phyloP scores from a whole-genome alignment of 2,888 invertebrate species.

The Macropis europaea region DNA sequence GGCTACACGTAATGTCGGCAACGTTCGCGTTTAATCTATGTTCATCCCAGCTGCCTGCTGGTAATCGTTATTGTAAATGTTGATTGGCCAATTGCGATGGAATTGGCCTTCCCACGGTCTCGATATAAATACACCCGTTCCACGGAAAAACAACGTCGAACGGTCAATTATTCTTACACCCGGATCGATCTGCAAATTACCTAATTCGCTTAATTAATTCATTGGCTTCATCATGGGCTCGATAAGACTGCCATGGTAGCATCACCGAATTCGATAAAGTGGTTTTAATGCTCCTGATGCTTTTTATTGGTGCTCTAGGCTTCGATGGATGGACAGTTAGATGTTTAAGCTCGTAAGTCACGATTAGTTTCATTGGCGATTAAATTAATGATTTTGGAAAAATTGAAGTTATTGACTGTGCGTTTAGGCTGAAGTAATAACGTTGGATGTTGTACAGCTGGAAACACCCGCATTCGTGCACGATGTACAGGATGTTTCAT shows the following conservation, averaged over 20 bases:
- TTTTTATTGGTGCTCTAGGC: too few relatives aligned
- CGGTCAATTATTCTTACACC: constrained; percentile 60
- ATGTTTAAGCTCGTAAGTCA: too few relatives aligned
- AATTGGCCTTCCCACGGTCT: constrained; percentile 57
- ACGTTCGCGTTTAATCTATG: constrained; percentile 22
- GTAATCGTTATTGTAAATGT: constrained; percentile 59
- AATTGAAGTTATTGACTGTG: too few relatives aligned
- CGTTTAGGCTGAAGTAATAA: too few relatives aligned
- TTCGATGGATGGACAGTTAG: too few relatives aligned
- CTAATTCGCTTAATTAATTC: constrained; percentile 78
- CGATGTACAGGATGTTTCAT: too few relatives aligned
- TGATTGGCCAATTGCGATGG: constrained; percentile 68
- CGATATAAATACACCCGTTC: constrained; percentile 44
- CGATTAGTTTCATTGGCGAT: too few relatives aligned
- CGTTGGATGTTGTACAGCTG: too few relatives aligned
- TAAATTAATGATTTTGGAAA: too few relatives aligned
- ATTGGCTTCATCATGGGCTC: constrained; percentile 71
- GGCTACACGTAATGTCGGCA: too few relatives aligned
- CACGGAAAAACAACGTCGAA: constrained; percentile 30
- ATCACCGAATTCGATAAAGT: not conserved
- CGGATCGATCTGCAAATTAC: constrained; percentile 71
- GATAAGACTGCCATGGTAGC: constrained; percentile 4
- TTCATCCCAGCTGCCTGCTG: constrained; percentile 35
- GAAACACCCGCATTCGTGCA: too few relatives aligned
- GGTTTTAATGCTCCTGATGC: not conserved